A percentile compares a stretch with the other conserved stretches of the same genome.
Conservation (phyloP, 2,113 vertebrate genomes). For the Tichodroma muraria region DNA sequence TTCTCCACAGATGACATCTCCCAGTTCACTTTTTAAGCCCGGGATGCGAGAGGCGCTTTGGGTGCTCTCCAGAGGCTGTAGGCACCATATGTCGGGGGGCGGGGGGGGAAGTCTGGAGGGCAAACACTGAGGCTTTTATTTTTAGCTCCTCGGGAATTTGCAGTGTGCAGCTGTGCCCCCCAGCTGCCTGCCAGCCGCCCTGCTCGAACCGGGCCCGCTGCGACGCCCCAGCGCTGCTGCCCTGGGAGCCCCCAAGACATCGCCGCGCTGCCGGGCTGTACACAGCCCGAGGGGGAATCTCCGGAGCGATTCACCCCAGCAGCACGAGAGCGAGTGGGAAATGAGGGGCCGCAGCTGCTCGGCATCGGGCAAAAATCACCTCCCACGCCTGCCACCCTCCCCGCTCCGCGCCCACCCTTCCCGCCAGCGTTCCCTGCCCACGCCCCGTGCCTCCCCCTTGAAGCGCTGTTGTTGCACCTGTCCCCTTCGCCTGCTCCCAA, state of each 20-base stretch:
- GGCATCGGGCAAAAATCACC: not conserved
- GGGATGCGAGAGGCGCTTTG: not conserved
- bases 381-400: not conserved
- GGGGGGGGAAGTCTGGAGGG: not conserved
- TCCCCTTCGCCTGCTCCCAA: not conserved
- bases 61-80: not conserved
- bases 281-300: not conserved
- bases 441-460: not conserved
- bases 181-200: not conserved
- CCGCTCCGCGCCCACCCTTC: not conserved
- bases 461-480: not conserved
- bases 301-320: not conserved
- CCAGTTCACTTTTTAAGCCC: not conserved
- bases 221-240: too few relatives aligned
- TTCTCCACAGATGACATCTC: not conserved
- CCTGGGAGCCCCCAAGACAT: too few relatives aligned
- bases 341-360: not conserved
- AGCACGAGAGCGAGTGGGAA: not conserved
- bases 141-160: not conserved
- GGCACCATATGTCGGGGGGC: not conserved
- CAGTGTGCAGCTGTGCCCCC: conserved; percentile 11
- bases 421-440: not conserved
- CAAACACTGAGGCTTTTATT: conserved; percentile 3
- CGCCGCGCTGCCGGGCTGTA: not conserved
- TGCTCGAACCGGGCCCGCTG: too few relatives aligned